Percentiles rank a stretch among this genome's conserved stretches.
phyloP scores from a whole-genome alignment of 2,797 vertebrate species.

The Gastrophryne carolinensis region DNA sequence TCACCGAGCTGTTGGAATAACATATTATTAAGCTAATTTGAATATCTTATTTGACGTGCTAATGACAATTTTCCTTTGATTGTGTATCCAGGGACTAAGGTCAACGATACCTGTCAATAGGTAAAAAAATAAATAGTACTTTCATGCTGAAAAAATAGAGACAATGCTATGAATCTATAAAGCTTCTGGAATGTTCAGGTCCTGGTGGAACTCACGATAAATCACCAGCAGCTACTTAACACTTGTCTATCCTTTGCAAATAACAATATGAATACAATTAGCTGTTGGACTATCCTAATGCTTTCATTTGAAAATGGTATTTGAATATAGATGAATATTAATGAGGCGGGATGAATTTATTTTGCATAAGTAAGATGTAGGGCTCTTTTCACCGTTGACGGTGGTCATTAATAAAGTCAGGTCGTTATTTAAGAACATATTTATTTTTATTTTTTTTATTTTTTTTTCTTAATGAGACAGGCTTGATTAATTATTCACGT shows the following conservation, averaged over 20 bases:
- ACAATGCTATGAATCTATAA: background rate
- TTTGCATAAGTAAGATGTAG: conserved; percentile 80
- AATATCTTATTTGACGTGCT: conserved; percentile 7
- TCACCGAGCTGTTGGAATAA: conserved; percentile 23
- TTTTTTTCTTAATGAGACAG: conserved; percentile 62
- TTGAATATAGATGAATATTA: conserved; percentile 86
- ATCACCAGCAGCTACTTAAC: conserved; percentile 49
- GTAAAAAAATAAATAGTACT: conserved; percentile 17
- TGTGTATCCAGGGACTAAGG: conserved; percentile 28
- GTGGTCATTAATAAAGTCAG: conserved; percentile 68
- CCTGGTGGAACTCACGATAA: conserved; percentile 39
- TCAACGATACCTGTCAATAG: conserved; percentile 49
- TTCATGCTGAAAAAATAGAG: background rate
- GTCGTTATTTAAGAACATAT: conserved; percentile 67
- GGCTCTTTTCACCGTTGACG: conserved; percentile 70
- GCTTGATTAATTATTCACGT: conserved; percentile 60
- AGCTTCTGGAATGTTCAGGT: conserved; percentile 24
- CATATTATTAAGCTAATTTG: conserved; percentile 6
- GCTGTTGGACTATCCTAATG: conserved; percentile 72
- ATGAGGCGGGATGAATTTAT: conserved; percentile 81
- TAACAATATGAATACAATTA: conserved; percentile 80
- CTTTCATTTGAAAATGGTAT: conserved; percentile 79
- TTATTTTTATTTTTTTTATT: conserved; percentile 56
- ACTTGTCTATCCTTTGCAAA: conserved; percentile 66
- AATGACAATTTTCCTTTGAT: conserved; percentile 23